Conservation (phyloP, 2,888 invertebrate species). For the Drosophila ochracea region DNA sequence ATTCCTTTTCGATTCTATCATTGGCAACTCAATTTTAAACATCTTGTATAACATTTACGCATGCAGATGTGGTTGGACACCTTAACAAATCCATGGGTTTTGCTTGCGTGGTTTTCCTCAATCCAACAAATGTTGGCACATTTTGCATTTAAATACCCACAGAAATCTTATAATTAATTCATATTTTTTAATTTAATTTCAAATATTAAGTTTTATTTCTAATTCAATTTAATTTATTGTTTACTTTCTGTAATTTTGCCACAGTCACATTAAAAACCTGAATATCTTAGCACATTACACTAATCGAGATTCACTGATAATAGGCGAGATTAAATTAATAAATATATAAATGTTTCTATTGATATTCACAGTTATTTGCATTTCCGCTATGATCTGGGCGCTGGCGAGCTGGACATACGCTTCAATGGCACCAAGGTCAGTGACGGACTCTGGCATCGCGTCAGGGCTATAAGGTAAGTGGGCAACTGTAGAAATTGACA, state of each 20-base stretch:
- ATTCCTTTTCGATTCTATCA: neutral
- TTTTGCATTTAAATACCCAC: neutral
- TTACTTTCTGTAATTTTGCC: neutral
- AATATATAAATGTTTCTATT: neutral
- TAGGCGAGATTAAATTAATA: neutral
- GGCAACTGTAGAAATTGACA: neutral
- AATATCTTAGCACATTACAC: neutral
- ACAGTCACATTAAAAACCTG: neutral
- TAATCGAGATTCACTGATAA: neutral
- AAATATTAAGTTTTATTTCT: neutral
- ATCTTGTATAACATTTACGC: neutral
- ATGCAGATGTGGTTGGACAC: too few relatives aligned
- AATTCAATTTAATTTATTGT: neutral
- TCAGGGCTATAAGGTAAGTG: constrained; percentile 89
- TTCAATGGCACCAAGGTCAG: constrained; percentile 94
- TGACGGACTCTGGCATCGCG: constrained; percentile 94
- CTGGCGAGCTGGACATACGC: constrained; percentile 93
- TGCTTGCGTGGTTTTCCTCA: neutral
- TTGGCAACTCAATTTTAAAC: neutral
- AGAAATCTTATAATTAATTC: neutral
- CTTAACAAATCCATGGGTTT: neutral
- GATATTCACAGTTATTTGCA: constrained; percentile 80
- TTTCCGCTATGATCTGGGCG: constrained; percentile 93
- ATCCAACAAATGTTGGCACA: neutral
- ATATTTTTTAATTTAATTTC: neutral